A percentile compares a stretch with the other conserved stretches of the same genome.
These are phyloP conservation scores for Tetragonisca angustula DNA, from an alignment of 2,888 invertebrate species.

Conservation along the genomic window DNA sequence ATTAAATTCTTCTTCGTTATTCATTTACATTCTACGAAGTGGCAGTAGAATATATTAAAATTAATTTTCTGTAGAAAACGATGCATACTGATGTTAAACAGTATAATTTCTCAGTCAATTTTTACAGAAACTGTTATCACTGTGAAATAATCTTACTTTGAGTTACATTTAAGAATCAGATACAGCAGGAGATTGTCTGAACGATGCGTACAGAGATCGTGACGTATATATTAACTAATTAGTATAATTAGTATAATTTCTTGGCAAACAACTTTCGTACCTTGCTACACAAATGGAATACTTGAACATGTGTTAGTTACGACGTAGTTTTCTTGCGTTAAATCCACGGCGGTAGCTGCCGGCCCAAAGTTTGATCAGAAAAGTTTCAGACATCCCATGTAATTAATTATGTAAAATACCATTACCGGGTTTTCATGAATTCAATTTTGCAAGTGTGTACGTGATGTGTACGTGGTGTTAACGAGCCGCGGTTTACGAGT, in stretches of 20 bases:
- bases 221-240: not conserved
- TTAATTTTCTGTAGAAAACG: too few species aligned
- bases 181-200: not conserved
- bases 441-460: too few species aligned
- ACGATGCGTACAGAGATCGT: not conserved
- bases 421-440: not conserved
- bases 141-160: not conserved
- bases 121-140: too few species aligned
- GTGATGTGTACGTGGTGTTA: not conserved
- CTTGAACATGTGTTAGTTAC: not conserved
- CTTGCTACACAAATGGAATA: not conserved
- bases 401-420: not conserved
- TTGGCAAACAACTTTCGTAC: not conserved
- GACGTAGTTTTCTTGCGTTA: not conserved
- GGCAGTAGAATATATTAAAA: too few species aligned
- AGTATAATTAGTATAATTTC: not conserved
- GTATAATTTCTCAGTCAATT: too few species aligned
- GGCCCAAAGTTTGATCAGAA: constrained; percentile 7
- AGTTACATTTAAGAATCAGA: not conserved
- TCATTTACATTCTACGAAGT: too few species aligned
- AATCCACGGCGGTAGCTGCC: not conserved
- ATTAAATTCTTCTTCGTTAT: too few species aligned
- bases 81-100: too few species aligned
- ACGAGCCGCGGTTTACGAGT: not conserved
- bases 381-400: not conserved